These are phyloP conservation scores for Beris morrisii DNA, from an alignment of 2,888 invertebrate genomes.

Conservation along the genomic window DNA sequence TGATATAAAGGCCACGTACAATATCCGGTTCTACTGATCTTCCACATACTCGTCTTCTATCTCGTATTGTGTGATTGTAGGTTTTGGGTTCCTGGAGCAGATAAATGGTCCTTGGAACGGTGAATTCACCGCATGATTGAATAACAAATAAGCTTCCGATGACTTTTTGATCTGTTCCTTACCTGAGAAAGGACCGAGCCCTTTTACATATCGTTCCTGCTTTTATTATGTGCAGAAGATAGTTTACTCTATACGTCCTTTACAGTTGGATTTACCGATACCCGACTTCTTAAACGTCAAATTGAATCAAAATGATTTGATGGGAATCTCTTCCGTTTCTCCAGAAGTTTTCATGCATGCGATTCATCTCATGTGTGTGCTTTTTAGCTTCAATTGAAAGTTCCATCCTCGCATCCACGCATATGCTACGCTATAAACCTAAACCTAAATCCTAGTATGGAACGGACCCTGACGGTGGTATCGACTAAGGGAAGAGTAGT, in stretches of 20 bases:
- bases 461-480: background rate
- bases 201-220: background rate
- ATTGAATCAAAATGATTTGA: slow-evolving; percentile 8
- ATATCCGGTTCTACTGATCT: too few species aligned
- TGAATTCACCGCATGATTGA: slow-evolving; percentile 10
- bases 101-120: slow-evolving; percentile 7
- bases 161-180: slow-evolving; percentile 4
- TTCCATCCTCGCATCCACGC: too few species aligned
- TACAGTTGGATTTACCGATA: background rate
- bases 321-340: slow-evolving; percentile 4
- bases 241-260: background rate
- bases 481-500: background rate
- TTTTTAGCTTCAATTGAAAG: background rate
- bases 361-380: background rate
- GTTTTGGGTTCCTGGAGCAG: background rate
- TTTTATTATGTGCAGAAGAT: background rate
- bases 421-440: too few species aligned
- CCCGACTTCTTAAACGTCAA: background rate
- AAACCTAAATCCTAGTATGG: too few species aligned
- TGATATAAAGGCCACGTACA: too few species aligned
- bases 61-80: too few species aligned
- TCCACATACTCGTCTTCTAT: too few species aligned
- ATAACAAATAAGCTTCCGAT: slow-evolving; percentile 12
- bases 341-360: background rate
- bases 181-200: background rate